Base-by-base conservation (phyloP, 1,140 invertebrate species). In the Chelonus insularis region DNA sequence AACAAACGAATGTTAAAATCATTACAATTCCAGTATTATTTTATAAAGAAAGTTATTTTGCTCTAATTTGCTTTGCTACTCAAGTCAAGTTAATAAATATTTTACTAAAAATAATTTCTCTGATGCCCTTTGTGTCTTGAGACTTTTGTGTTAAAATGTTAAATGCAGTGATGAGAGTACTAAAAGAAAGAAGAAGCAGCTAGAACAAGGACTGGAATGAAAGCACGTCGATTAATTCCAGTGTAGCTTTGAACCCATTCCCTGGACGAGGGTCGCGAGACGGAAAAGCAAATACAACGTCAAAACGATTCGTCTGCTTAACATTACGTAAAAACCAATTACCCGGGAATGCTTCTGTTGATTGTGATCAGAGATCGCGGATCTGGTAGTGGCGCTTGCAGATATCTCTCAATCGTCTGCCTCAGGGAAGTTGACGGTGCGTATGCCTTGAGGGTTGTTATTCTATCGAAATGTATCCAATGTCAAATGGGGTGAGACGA, bases 261-360 rank as follows among this genome's bases (percentile, higher is more conserved):
- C 54, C 21, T 47, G 34, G 25, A 62, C 47, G 32, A 34, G 39
- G 23, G 11, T 41, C 39, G 34, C 12, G 60, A 48, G 47, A 60
- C 39, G 45, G 60, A 61, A 63, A 65, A 57, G 59, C 63, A 68
- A 65, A 68, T 64, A 58, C 25, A 29, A 29, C 60, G 59, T 52
- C 47, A 32, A n/a, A 34, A 34, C 39, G 52, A 64, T 52, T 61
- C 52, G 25, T 29, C 57, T 61, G 60, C 57, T 65, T 65, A 65
- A 43, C 61, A 68, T 70, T 69, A 64, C 59, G 60, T 66, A 68
- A 72, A 72, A 72, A 70, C 60, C 70, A 70, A 72, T 72, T 72
- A 72, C 65, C 8, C 45, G 64, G 45, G 69, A 71, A 71, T 71
- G 63, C 60, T 48, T 62, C 63, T 61, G 61, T 63, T 62, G 68